phyloP scores from a whole-genome alignment of 2,113 vertebrate species.

The Hydrochoerus hydrochaeris region DNA sequence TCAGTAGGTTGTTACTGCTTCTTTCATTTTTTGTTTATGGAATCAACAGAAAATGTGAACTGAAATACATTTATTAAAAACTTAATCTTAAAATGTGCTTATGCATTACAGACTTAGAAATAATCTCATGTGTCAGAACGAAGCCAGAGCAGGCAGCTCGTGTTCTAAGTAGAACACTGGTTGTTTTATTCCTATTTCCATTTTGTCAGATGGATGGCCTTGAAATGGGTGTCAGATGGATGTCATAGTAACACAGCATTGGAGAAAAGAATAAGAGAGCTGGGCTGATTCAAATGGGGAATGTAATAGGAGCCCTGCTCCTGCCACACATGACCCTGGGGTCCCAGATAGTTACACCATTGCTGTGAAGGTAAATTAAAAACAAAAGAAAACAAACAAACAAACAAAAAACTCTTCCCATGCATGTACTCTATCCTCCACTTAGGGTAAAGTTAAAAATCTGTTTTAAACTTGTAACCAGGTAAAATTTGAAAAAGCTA shows the following conservation, averaged over 20 bases:
- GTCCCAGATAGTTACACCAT: background rate
- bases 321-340: background rate
- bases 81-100: background rate
- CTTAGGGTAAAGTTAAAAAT: background rate
- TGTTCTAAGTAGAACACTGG: background rate
- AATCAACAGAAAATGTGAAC: background rate
- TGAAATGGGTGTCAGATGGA: background rate
- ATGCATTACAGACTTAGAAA: background rate
- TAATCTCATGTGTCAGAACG: slow-evolving; percentile 8
- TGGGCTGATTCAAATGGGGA: background rate
- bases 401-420: no score
- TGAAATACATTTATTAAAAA: slow-evolving; percentile 6
- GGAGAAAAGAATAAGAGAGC: background rate
- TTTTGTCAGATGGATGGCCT: background rate
- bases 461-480: slow-evolving; percentile 34
- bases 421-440: background rate
- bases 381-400: no score
- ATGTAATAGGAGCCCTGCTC: background rate
- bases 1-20: background rate
- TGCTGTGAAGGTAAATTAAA: background rate
- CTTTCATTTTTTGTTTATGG: background rate
- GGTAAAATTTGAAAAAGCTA: background rate
- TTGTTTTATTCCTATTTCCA: background rate
- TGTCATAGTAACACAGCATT: background rate
- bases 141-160: background rate